phyloP scores from a whole-genome alignment of 2,888 invertebrate species.

The Mythimna loreyi region DNA sequence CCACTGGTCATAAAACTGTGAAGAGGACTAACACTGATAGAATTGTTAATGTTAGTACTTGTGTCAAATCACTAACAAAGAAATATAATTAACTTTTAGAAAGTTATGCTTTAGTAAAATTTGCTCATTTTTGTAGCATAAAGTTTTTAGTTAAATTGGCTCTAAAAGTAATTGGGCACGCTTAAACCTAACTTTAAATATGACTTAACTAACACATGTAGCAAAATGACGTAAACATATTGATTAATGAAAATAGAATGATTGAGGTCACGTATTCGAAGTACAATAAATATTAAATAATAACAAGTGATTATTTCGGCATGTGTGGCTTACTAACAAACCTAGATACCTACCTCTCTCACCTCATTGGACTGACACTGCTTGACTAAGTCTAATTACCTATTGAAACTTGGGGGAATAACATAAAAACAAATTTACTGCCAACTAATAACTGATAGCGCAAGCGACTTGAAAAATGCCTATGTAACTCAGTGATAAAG shows the following conservation, averaged over 20 bases:
- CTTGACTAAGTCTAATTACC: too few relatives aligned
- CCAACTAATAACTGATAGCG: too few relatives aligned
- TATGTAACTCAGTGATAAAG: too few relatives aligned
- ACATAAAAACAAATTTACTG: too few relatives aligned
- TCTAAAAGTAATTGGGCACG: background rate
- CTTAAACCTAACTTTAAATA: background rate
- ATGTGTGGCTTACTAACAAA: background rate
- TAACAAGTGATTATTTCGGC: slow-evolving; percentile 2
- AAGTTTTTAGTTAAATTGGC: background rate
- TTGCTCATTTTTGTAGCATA: too few relatives aligned
- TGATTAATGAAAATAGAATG: slow-evolving; percentile 10
- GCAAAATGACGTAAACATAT: slow-evolving; percentile 1
- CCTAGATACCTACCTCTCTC: background rate
- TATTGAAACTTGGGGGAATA: too few relatives aligned
- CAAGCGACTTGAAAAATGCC: too few relatives aligned
- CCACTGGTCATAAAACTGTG: background rate
- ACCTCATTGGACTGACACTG: background rate
- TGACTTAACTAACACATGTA: background rate
- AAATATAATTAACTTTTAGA: background rate
- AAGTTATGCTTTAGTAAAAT: background rate
- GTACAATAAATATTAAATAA: too few relatives aligned
- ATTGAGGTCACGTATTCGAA: background rate
- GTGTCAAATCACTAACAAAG: background rate
- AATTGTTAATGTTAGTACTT: background rate
- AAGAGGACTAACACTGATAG: background rate